Percentiles rank a stretch among this genome's conserved stretches.
Conservation (phyloP, 2,797 vertebrate genomes). For the Xiphophorus birchmanni region DNA sequence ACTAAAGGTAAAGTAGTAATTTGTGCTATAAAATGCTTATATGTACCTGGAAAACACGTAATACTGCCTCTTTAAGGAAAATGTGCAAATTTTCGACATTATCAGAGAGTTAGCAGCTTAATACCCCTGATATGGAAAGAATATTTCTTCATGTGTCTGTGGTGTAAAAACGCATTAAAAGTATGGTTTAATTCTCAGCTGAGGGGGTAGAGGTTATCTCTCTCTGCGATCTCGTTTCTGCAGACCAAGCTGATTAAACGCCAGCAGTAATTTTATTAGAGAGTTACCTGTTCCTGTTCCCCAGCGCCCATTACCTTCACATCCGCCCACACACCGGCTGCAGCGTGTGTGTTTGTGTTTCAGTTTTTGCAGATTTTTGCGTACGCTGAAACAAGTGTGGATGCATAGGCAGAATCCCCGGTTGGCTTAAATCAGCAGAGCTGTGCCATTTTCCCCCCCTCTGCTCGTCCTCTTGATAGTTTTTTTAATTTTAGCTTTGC, state of each 20-base stretch:
- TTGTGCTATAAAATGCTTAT: no score
- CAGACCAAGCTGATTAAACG: slow-evolving; percentile 51
- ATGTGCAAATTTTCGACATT: no score
- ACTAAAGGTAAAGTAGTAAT: no score
- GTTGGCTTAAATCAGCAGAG: slow-evolving; percentile 32
- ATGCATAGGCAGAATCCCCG: slow-evolving; percentile 27
- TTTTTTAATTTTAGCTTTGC: slow-evolving; percentile 57
- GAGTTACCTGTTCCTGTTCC: slow-evolving; percentile 57
- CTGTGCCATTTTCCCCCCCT: slow-evolving; percentile 2
- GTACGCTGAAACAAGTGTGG: slow-evolving; percentile 21
- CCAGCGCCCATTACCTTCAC: slow-evolving; percentile 34
- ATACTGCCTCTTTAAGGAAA: no score
- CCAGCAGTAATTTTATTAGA: slow-evolving; percentile 60
- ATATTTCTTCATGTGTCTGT: background rate
- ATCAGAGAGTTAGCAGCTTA: no score
- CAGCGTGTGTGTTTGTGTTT: slow-evolving; percentile 49
- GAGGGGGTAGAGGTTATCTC: slow-evolving; percentile 2
- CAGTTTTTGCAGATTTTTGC: slow-evolving; percentile 32
- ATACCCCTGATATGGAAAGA: background rate
- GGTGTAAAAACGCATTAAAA: slow-evolving; percentile 4
- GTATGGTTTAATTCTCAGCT: slow-evolving; percentile 1
- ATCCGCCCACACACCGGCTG: slow-evolving; percentile 38
- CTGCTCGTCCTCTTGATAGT: slow-evolving; percentile 26
- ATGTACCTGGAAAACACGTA: no score
- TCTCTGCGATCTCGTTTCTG: slow-evolving; percentile 33